Conservation (phyloP, 1,140 invertebrate species). For the Meloidogyne chitwoodi region DNA sequence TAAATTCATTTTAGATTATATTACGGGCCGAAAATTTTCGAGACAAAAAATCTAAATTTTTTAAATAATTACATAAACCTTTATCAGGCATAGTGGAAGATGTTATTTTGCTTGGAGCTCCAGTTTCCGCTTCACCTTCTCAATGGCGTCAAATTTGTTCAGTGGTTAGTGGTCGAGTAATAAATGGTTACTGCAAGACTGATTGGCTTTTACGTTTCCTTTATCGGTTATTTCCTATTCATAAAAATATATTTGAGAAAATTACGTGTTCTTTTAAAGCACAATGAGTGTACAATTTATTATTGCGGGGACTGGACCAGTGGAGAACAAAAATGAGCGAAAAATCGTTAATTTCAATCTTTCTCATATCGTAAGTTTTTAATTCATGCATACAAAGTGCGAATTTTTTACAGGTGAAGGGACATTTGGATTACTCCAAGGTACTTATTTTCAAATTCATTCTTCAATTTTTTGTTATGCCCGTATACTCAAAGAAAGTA, state of each 20-base stretch:
- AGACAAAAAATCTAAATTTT: too few species aligned
- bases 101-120: slow-evolving; percentile 71
- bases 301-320: slow-evolving; percentile 62
- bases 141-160: slow-evolving; percentile 60
- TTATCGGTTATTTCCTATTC: neutral
- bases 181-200: slow-evolving; percentile 64
- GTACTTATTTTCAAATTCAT: neutral
- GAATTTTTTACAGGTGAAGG: slow-evolving; percentile 39
- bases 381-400: neutral
- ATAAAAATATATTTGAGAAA: neutral
- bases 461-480: too few species aligned
- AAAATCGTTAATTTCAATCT: slow-evolving; percentile 60
- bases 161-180: slow-evolving; percentile 63
- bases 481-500: too few species aligned
- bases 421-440: slow-evolving; percentile 54
- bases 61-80: too few species aligned
- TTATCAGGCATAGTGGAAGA: slow-evolving; percentile 69
- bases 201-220: slow-evolving; percentile 63
- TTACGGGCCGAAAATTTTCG: too few species aligned
- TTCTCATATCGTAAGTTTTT: slow-evolving; percentile 49
- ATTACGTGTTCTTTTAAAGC: slow-evolving; percentile 60
- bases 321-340: slow-evolving; percentile 60
- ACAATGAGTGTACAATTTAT: slow-evolving; percentile 62
- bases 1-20: too few species aligned
- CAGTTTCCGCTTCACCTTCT: slow-evolving; percentile 61